Conservation (phyloP, 2,888 invertebrate species). For the Prosopocoilus inquinatus region DNA sequence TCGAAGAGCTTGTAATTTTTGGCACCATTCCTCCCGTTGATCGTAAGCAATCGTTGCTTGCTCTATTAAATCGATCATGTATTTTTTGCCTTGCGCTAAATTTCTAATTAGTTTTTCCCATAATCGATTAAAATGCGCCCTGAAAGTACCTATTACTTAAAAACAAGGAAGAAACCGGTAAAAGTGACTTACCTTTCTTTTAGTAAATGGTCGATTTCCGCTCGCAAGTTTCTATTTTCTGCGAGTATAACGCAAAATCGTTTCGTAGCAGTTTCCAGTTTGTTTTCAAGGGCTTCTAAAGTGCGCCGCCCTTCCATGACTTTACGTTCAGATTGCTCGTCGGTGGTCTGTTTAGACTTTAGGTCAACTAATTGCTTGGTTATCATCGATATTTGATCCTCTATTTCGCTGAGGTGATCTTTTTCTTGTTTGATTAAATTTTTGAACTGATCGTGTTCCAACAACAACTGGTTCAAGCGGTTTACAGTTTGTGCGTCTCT, state of each 20-base stretch:
- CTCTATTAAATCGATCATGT: conserved; percentile 83
- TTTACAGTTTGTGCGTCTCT: conserved; percentile 56
- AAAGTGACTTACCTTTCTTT: conserved; percentile 63
- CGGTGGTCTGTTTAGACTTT: conserved; percentile 50
- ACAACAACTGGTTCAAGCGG: conserved; percentile 56
- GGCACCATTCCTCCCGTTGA: conserved; percentile 78
- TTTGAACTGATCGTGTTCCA: conserved; percentile 55
- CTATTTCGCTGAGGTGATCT: conserved; percentile 50
- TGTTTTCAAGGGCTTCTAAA: conserved; percentile 69
- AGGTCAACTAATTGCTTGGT: conserved; percentile 23
- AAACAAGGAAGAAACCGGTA: background rate
- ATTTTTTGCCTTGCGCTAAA: conserved; percentile 74
- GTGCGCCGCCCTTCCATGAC: conserved; percentile 55
- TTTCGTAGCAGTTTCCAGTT: conserved; percentile 72
- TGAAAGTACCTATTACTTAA: background rate
- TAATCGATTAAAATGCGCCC: conserved; percentile 77
- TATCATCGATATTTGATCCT: conserved; percentile 52
- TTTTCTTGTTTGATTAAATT: conserved; percentile 43
- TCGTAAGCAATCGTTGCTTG: conserved; percentile 87
- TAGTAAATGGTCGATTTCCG: conserved; percentile 78
- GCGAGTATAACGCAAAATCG: conserved; percentile 73
- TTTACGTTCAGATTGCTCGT: conserved; percentile 52
- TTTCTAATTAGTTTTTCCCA: conserved; percentile 77
- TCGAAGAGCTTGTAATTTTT: conserved; percentile 76
- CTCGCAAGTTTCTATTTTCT: conserved; percentile 69